Evolutionary conservation across 64 coral and sea anemone species (phyloP), one percentile per base, ranked within the genome.

Genomic region (Platygyra sinensis): DNA sequence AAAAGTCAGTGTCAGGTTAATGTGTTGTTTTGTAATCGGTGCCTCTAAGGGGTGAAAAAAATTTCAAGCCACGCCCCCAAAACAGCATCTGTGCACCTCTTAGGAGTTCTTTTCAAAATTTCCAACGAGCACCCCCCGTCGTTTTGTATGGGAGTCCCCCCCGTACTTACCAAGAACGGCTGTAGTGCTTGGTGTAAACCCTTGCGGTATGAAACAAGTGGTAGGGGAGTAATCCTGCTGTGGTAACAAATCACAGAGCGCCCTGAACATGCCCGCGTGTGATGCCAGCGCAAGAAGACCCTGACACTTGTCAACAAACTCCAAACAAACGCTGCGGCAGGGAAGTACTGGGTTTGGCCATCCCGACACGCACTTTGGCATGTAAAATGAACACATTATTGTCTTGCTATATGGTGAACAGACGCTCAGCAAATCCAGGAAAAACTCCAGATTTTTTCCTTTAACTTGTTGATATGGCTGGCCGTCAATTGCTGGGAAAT

Each of bases 311-410:
- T 54, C 30, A 0, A 91, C 65, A 62, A 91, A 80, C 72, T 91
- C 89, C 36, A 71, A 15, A 65, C 89, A 91, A 39, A 91, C 89
- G 20, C 89, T 80, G 24, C 79, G 78, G 39, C 89, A 91, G 8
- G 89, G 89, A 12, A 82, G 71, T 52, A 91, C 42, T 17, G 89
- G 89, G 22, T 57, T 30, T 3, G 62, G 24, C 10, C 30, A 16
- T 27, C 79, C 79, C 75, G 83, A 72, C n/a, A 91, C 24, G 50
- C 89, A 91, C 59, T 91, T 72, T 27, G 89, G 89, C 80, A 62
- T 64, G 15, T 19, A 49, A n/a, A 84, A 32, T 46, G 89, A 91
- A 52, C 89, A 91, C n/a, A 91, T 60, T 4, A 91, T 33, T 25
- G 81, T 60, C 28, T 63, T 72, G 13, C 72, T 76, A 65, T 76